Base-by-base conservation (phyloP, 2,888 invertebrate genomes). In the Dione vanillae region DNA sequence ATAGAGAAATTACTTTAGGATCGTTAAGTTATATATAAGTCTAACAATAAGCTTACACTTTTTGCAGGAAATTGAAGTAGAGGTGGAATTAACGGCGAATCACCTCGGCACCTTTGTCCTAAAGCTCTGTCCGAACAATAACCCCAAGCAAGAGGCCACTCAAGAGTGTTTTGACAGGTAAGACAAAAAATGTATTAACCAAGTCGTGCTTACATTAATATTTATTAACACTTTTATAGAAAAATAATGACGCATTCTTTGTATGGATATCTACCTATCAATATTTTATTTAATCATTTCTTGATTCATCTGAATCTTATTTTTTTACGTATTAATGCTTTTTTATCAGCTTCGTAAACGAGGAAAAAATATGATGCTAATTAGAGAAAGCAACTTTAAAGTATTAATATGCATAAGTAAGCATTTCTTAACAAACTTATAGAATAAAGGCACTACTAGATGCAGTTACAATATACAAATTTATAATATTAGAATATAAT, bases 61-160 rank as follows among this genome's bases (percentile, higher is more conserved):
- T 16, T 79, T 78, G 19, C 86, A 96, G 96, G 96, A 96, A 89
- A 96, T 98, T 67, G 97, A 97, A 80, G 95, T 98, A 6, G 97
- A 97, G 91, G 94, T 98, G 8, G 97, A 98, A 82, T 87, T 98
- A 51, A 98, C 98, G 0, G 97, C 98, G 0, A 98, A 98, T 85
- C 98, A 98, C 86, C 95, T 96, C 80, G 98, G 98, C 0, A 94
- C 96, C 51, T 98, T 98, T 82, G 96, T 97, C 82, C 95, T 98
- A 88, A 96, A 95, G 81, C 89, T 98, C 0, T 98, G 98, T 76
- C 97, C 97, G 0, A 97, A 97, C 82, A 97, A 97, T 83, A 96
- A 97, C 85, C 96, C 96, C 0, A 92, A 91, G 0, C 95, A 95
- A 75, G 96, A 96, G 87, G 97, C 97, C 3, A 96, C 96, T 0